Evolutionary conservation across 2,113 vertebrate species (phyloP).

Genomic region (Amphiprion percula): DNA sequence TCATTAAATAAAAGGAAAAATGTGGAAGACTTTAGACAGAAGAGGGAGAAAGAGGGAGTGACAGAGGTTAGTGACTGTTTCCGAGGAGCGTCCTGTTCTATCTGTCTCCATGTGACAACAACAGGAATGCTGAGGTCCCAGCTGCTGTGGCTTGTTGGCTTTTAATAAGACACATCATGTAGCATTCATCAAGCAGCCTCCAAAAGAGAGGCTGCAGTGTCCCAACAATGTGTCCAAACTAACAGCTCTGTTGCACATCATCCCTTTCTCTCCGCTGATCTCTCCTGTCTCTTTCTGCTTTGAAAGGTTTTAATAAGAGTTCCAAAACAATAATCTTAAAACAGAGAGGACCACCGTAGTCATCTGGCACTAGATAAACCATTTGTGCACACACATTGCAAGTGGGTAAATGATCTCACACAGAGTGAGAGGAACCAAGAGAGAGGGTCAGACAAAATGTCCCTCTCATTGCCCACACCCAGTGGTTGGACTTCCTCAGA

Average conservation of each 20-base stretch:
- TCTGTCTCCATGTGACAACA: conserved; percentile 69
- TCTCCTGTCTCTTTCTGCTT: background rate
- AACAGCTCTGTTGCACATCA: conserved; percentile 30
- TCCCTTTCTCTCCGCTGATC: background rate
- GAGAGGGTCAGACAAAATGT: conserved; percentile 69
- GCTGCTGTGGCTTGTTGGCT: conserved; percentile 71
- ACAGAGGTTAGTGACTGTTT: conserved; percentile 62
- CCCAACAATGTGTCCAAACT: conserved; percentile 38
- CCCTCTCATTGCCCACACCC: conserved; percentile 74
- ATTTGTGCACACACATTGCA: conserved; percentile 26
- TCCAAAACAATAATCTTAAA: conserved; percentile 9
- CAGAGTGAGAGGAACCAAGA: conserved; percentile 36
- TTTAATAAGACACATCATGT: conserved; percentile 78
- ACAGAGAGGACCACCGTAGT: conserved; percentile 19
- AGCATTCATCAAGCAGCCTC: conserved; percentile 57
- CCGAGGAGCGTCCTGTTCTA: conserved; percentile 54
- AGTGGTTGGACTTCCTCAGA: conserved; percentile 84
- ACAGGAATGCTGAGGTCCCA: conserved; percentile 73
- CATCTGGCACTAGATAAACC: conserved; percentile 37
- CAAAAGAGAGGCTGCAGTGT: conserved; percentile 35
- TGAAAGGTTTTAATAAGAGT: conserved; percentile 25
- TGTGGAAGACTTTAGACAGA: conserved; percentile 35
- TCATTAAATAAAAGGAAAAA: conserved; percentile 35
- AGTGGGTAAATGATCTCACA: conserved; percentile 35
- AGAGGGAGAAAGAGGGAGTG: conserved; percentile 31